A percentile compares a stretch with the other conserved stretches of the same genome.
Evolutionary conservation across 2,113 vertebrate genomes (phyloP).

Genomic region (Piprites chloris): DNA sequence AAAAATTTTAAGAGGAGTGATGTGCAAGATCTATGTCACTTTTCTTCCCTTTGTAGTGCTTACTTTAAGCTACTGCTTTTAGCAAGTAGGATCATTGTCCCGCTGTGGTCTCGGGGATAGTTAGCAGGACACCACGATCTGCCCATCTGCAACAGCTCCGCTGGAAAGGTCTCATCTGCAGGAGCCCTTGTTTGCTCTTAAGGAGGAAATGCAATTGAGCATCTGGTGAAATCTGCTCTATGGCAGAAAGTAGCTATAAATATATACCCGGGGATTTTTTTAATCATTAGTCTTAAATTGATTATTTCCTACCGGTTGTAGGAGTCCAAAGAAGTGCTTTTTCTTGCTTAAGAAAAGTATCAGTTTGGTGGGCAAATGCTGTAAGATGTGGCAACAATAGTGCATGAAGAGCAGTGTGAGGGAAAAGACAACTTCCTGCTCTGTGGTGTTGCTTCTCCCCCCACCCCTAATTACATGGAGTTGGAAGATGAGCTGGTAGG

Average conservation of each 20-base stretch:
- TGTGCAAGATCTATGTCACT: background rate
- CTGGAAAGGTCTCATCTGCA: slow-evolving; percentile 17
- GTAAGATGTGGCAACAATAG: background rate
- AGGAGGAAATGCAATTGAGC: slow-evolving; percentile 17
- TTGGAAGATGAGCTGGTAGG: slow-evolving; percentile 1
- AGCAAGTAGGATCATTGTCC: background rate
- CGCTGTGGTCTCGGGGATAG: background rate
- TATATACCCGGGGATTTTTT: slow-evolving; percentile 12
- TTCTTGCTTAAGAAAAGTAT: background rate
- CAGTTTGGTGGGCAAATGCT: background rate
- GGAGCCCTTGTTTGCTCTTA: slow-evolving; percentile 36
- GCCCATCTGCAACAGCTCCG: slow-evolving; percentile 20
- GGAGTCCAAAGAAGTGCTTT: background rate
- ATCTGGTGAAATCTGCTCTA: slow-evolving; percentile 9
- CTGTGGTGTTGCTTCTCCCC: background rate
- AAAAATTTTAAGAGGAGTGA: background rate
- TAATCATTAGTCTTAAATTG: background rate
- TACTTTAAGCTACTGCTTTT: background rate
- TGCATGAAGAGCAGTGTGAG: background rate
- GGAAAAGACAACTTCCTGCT: background rate
- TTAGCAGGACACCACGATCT: background rate
- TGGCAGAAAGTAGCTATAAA: background rate
- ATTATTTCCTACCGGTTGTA: background rate
- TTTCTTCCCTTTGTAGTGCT: background rate
- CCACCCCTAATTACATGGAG: background rate